Base-by-base conservation (phyloP, 2,888 invertebrate genomes). In the Orthonevra nobilis region DNA sequence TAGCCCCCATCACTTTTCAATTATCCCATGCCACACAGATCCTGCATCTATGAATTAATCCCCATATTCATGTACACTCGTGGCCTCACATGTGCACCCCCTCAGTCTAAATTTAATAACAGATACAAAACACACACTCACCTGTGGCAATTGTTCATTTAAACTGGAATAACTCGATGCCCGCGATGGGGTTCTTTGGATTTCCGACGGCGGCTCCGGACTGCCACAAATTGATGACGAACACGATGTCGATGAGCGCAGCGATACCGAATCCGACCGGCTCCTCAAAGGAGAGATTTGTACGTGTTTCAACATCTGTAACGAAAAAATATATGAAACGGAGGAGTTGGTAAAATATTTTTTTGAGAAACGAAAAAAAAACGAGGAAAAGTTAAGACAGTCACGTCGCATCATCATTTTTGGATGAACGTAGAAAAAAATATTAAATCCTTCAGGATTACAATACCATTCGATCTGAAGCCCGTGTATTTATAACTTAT, bases 271-370 rank as follows among this genome's bases (percentile, higher is more conserved):
- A 91, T 96, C 96, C 82, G 94, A 92, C 88, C 96, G 93, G 85
- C 93, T 93, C 89, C 95, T 92, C 90, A 95, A 93, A 83, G 96
- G 96, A 83, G 95, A 95, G 89, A 95, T 93, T 90, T 95, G 95
- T 89, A 96, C 96, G 93, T 96, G 96, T 90, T 96, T 96, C 92
- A 96, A 91, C 96, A 96, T 96, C 90, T 91, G 87, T 0, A 90
- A 89, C n/a, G 70, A 83, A 83, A 84, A 68, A 81, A n/a, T n/a
- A n/a, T n/a, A n/a, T n/a, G n/a, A n/a, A n/a, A n/a, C n/a, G n/a
- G n/a, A n/a, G n/a, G n/a, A n/a, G n/a, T n/a, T n/a, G n/a, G n/a
- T n/a, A n/a, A n/a, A n/a, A n/a, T n/a, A n/a, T n/a, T n/a, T n/a
- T n/a, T n/a, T n/a, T n/a, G n/a, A n/a, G n/a, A n/a, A 63, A 64